Evolutionary conservation across 1,140 invertebrate species (phyloP).

Genomic region (Megalonaias nervosa): DNA sequence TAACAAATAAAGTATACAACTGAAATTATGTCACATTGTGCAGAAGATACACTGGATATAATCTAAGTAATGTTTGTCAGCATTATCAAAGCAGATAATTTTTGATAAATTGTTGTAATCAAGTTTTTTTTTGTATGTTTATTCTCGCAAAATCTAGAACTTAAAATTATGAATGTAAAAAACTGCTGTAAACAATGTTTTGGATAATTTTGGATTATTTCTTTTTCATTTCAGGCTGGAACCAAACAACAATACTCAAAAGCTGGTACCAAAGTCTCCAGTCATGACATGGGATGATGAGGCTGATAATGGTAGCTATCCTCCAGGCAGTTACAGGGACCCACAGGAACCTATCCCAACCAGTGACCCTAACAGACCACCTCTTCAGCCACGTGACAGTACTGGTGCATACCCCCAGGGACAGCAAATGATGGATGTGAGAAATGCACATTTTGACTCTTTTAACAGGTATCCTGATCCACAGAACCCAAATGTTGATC

Average conservation of each 20-base stretch:
- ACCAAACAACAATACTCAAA: constrained; percentile 38
- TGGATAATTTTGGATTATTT: not conserved
- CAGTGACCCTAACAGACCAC: not conserved
- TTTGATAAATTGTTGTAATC: not conserved
- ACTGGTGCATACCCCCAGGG: not conserved
- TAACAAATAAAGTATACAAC: too few relatives aligned
- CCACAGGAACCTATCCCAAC: too few relatives aligned
- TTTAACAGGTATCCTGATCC: too few relatives aligned
- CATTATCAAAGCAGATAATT: too few relatives aligned
- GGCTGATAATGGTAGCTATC: constrained; percentile 19
- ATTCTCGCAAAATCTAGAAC: not conserved
- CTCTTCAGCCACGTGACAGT: constrained; percentile 17
- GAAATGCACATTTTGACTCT: too few relatives aligned
- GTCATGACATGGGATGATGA: constrained; percentile 51
- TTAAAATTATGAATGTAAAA: not conserved
- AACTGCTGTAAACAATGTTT: not conserved
- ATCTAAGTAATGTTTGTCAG: too few relatives aligned
- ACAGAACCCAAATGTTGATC: too few relatives aligned
- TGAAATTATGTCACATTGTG: too few relatives aligned
- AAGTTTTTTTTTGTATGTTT: not conserved
- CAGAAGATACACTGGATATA: too few relatives aligned
- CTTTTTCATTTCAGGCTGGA: constrained; percentile 27
- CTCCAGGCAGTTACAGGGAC: constrained; percentile 27
- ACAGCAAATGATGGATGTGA: too few relatives aligned
- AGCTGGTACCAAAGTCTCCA: constrained; percentile 49